A percentile compares a stretch with the other conserved stretches of the same genome.
Evolutionary conservation across 2,113 vertebrate genomes (phyloP).

Genomic region (Calyptomena viridis): DNA sequence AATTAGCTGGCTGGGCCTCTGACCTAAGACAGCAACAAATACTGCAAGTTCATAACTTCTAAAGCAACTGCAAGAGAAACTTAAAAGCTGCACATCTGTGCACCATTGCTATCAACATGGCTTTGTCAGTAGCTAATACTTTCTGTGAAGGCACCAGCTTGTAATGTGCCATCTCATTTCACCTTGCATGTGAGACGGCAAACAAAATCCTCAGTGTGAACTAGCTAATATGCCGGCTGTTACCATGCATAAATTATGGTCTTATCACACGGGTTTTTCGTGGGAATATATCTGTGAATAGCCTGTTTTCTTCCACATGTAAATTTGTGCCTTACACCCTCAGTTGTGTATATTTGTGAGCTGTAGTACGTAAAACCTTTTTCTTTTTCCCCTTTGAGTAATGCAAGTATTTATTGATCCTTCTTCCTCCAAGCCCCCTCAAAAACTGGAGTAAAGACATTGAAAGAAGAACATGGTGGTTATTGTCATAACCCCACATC

Average conservation of each 20-base stretch:
- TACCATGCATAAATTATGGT: conserved; percentile 76
- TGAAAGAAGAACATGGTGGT: conserved; percentile 78
- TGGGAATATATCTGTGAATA: conserved; percentile 85
- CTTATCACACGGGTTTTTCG: conserved; percentile 77
- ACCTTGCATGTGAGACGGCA: conserved; percentile 87
- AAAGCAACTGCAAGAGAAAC: conserved; percentile 70
- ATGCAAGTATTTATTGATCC: conserved; percentile 78
- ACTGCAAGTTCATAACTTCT: conserved; percentile 60
- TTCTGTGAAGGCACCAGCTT: conserved; percentile 83
- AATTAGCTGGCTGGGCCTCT: conserved; percentile 72
- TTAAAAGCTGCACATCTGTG: conserved; percentile 66
- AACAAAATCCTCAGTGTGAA: conserved; percentile 76
- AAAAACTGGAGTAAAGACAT: conserved; percentile 73
- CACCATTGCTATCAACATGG: conserved; percentile 77
- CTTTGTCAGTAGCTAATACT: conserved; percentile 81
- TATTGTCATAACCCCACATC: conserved; percentile 75
- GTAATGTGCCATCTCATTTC: conserved; percentile 82
- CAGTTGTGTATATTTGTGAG: conserved; percentile 93
- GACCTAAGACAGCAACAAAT: conserved; percentile 70
- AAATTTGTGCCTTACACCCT: conserved; percentile 99
- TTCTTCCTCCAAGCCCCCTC: conserved; percentile 37
- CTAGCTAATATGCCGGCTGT: conserved; percentile 76
- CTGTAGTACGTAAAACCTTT: conserved; percentile 76
- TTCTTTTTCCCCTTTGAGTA: conserved; percentile 65
- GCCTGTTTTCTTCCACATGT: conserved; percentile 97